Percentiles rank a stretch among this genome's conserved stretches.
Evolutionary conservation across 1,140 invertebrate species (phyloP).

Genomic region (Patella vulgata): DNA sequence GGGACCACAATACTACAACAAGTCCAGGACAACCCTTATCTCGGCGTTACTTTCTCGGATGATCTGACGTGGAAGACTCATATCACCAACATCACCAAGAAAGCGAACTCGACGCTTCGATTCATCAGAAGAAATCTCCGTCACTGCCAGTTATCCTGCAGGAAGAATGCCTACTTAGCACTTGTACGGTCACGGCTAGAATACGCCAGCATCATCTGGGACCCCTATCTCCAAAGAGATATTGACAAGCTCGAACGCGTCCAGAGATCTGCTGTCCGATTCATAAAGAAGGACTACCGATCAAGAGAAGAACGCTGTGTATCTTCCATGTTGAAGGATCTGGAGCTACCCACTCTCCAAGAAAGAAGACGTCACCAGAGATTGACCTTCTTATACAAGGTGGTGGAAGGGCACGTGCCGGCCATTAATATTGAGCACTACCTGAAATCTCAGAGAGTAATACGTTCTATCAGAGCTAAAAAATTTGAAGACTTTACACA

Average conservation of each 20-base stretch:
- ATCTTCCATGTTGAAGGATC: too few species aligned
- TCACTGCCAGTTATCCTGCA: conserved; percentile 6
- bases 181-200: conserved; percentile 16
- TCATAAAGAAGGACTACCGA: conserved; percentile 5
- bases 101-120: not conserved
- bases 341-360: conserved; percentile 6
- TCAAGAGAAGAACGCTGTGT: too few species aligned
- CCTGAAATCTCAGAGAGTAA: too few species aligned
- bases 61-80: conserved; percentile 15
- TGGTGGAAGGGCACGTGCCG: too few species aligned
- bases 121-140: conserved; percentile 18
- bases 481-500: too few species aligned
- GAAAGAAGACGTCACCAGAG: not conserved
- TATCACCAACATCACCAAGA: conserved; percentile 6
- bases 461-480: too few species aligned
- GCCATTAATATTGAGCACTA: too few species aligned
- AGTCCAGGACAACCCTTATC: conserved; percentile 16
- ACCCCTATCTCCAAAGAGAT: conserved; percentile 14
- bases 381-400: not conserved
- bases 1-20: not conserved
- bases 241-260: conserved; percentile 19
- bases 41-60: conserved; percentile 11
- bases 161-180: conserved; percentile 18
- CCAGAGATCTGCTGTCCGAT: not conserved
- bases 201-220: conserved; percentile 14